Conservation (phyloP, 1,140 invertebrate species). For the Grapholita molesta region DNA sequence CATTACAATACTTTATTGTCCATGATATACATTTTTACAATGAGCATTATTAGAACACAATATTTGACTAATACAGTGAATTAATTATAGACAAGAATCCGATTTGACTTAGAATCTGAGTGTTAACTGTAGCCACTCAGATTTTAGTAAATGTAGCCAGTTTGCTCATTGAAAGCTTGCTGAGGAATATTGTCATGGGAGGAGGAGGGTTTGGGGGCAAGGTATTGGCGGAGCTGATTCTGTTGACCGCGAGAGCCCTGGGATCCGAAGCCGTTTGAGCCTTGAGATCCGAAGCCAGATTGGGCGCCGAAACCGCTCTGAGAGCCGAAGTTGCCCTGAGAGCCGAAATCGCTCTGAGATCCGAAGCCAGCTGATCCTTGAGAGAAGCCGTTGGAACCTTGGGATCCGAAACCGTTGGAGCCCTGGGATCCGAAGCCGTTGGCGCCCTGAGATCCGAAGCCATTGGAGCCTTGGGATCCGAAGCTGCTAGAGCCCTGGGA, state of each 20-base stretch:
- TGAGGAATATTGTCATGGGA: conserved; percentile 51
- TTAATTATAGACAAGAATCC: not conserved
- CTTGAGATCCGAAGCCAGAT: not conserved
- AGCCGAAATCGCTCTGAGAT: not conserved
- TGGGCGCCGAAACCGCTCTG: not conserved
- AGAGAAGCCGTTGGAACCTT: conserved; percentile 17
- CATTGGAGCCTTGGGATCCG: not conserved
- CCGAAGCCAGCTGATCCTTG: not conserved
- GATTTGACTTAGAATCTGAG: not conserved
- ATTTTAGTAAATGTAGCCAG: conserved; percentile 35
- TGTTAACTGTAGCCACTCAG: not conserved
- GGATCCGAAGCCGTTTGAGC: conserved; percentile 2
- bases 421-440: not conserved
- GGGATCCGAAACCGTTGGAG: not conserved
- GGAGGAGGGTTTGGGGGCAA: conserved; percentile 41
- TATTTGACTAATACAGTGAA: conserved; percentile 5
- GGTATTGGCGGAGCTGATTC: conserved; percentile 50
- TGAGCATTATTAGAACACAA: conserved; percentile 31
- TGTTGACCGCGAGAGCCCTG: conserved; percentile 13
- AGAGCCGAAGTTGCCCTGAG: not conserved
- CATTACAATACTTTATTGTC: conserved; percentile 5
- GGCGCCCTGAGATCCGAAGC: conserved; percentile 24
- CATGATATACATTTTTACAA: conserved; percentile 20
- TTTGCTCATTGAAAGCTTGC: conserved; percentile 62
- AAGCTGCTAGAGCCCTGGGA: no score